Evolutionary conservation across 2,113 vertebrate species (phyloP).

Genomic region (Parus major): DNA sequence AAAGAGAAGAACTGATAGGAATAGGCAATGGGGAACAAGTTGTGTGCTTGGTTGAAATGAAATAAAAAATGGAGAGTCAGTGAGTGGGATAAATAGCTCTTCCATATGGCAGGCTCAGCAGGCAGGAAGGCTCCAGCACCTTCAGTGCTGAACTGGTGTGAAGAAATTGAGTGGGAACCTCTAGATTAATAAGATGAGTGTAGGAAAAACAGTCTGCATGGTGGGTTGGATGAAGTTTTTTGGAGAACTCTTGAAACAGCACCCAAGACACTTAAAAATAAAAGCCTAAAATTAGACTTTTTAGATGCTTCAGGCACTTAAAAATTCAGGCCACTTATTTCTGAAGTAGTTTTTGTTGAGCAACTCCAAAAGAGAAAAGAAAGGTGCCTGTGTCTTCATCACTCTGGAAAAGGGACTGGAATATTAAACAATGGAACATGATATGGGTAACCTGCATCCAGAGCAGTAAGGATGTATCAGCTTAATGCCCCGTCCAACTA

Average conservation of each 20-base stretch:
- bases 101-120: constrained; percentile 61
- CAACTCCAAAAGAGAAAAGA: background rate
- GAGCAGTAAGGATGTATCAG: background rate
- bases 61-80: background rate
- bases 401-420: background rate
- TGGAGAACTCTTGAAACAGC: constrained; percentile 27
- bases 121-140: constrained; percentile 34
- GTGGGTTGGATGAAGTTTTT: constrained; percentile 48
- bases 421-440: background rate
- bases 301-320: constrained; percentile 8
- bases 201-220: constrained; percentile 59
- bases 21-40: background rate
- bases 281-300: constrained; percentile 22
- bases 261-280: constrained; percentile 29
- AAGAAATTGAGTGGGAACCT: constrained; percentile 59
- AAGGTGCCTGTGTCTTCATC: background rate
- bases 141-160: constrained; percentile 33
- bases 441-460: background rate
- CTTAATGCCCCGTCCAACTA: background rate
- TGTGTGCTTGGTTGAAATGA: background rate
- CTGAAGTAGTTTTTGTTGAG: constrained; percentile 12
- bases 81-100: constrained; percentile 10
- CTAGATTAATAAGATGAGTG: constrained; percentile 46
- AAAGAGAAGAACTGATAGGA: background rate
- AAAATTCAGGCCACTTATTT: constrained; percentile 44